phyloP scores from a whole-genome alignment of 1,140 invertebrate genomes.

The Paramacrobiotus metropolitanus region DNA sequence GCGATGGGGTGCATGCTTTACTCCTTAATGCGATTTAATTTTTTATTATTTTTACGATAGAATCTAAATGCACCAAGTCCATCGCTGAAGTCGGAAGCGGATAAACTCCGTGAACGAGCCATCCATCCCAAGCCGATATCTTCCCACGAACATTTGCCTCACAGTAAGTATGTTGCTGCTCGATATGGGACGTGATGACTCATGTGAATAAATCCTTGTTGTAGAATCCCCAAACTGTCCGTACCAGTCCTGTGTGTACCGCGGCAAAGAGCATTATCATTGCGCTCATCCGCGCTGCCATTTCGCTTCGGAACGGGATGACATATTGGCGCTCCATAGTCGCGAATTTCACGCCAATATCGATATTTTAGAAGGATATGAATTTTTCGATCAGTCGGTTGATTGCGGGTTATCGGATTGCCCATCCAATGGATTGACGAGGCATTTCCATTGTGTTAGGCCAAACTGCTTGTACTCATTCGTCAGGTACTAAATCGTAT shows the following conservation, averaged over 20 bases:
- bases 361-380: slow-evolving; percentile 51
- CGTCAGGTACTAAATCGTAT: slow-evolving; percentile 42
- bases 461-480: slow-evolving; percentile 48
- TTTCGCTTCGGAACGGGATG: slow-evolving; percentile 39
- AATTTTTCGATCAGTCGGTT: slow-evolving; percentile 50
- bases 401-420: slow-evolving; percentile 45
- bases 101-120: too few relatives aligned
- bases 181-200: too few relatives aligned
- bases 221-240: slow-evolving; percentile 26
- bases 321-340: slow-evolving; percentile 42
- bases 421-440: slow-evolving; percentile 40
- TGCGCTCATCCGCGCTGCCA: slow-evolving; percentile 46
- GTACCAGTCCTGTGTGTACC: slow-evolving; percentile 35
- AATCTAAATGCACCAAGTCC: too few relatives aligned
- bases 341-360: slow-evolving; percentile 59
- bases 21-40: too few relatives aligned
- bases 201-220: too few relatives aligned
- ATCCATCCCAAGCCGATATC: too few relatives aligned
- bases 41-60: too few relatives aligned
- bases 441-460: slow-evolving; percentile 51
- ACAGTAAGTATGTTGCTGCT: too few relatives aligned
- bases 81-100: too few relatives aligned
- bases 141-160: too few relatives aligned
- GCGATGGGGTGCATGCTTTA: too few relatives aligned
- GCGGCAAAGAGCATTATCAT: slow-evolving; percentile 40